These are phyloP conservation scores for Hestina assimilis DNA, from an alignment of 1,140 invertebrate genomes.

Conservation along the genomic window DNA sequence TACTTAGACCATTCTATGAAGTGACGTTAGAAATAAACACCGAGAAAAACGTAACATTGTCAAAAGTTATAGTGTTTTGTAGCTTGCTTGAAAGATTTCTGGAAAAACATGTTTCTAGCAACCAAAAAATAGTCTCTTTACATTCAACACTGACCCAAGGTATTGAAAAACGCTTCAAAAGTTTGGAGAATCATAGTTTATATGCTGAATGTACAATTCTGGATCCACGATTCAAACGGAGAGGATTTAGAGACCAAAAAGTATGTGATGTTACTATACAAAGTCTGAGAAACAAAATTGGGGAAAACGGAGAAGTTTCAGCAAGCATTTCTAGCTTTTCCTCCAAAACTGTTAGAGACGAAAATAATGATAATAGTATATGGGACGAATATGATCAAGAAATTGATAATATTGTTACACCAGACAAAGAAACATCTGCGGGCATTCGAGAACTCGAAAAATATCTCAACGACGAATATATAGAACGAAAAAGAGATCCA, in stretches of 20 bases:
- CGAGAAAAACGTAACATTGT: conserved; percentile 38
- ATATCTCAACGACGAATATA: background rate
- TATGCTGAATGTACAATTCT: conserved; percentile 27
- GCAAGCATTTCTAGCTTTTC: too few species aligned
- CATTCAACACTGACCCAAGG: background rate
- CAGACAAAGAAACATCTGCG: background rate
- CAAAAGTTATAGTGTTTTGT: conserved; percentile 30
- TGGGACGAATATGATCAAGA: background rate
- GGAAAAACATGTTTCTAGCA: background rate
- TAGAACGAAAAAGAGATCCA: background rate
- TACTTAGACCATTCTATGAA: conserved; percentile 40
- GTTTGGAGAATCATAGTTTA: conserved; percentile 20
- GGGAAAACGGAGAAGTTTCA: too few species aligned
- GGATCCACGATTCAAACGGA: conserved; percentile 34
- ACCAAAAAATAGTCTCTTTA: background rate
- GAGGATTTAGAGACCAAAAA: background rate
- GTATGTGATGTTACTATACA: background rate
- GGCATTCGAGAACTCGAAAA: background rate
- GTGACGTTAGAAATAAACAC: conserved; percentile 41
- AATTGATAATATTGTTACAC: background rate
- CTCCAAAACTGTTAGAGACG: background rate
- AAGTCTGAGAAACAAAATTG: background rate
- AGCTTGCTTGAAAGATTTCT: conserved; percentile 17
- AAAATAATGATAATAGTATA: background rate
- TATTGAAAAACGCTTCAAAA: conserved; percentile 16